Evolutionary conservation across 2,797 vertebrate species (phyloP), one percentile per base, ranked within the genome.

Genomic region (Moxostoma hubbsi): DNA sequence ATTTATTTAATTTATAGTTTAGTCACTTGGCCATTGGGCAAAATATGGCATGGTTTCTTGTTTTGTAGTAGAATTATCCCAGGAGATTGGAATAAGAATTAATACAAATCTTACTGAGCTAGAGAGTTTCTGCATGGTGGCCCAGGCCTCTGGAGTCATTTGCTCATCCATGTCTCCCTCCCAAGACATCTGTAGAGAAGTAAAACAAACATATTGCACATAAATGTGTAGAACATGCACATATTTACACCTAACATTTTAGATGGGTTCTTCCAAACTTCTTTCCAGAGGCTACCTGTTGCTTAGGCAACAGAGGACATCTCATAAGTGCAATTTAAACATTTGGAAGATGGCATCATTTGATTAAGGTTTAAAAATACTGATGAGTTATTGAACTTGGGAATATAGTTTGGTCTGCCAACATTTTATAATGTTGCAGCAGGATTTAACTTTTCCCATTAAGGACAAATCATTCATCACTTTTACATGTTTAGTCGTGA

Each of bases 121-220:
- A 58, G 92, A 90, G 85, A 93, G 86, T 85, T 94, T 94, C 85
- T 93, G 91, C 88, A 93, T 83, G 61, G 89, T 85, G 73, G 89
- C 85, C 93, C 92, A 94, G 79, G 84, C 79, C 71, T 93, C 93
- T 51, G 91, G 88, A 80, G 90, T 90, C 82, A 93, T 84, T 6
- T 91, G 85, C 15, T 93, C 91, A 1, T 93, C 91, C 3, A 84
- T 86, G 77, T 93, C 91, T 83, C 89, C 89, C 75, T 92, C 93
- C 92, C 93, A 94, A 13, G 77, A 82, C 79, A 92, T 90, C 92
- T 94, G 88, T n/a, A 24, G 24, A 63, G 24, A 76, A 82, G 61
- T 12, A 69, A 85, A 74, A 55, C 59, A 81, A 16, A 80, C 24
- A 83, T 15, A 82, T 64, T 46, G 18, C 12, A 80, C 11, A 69